Conservation (phyloP, 1,140 invertebrate species). For the Physella acuta region DNA sequence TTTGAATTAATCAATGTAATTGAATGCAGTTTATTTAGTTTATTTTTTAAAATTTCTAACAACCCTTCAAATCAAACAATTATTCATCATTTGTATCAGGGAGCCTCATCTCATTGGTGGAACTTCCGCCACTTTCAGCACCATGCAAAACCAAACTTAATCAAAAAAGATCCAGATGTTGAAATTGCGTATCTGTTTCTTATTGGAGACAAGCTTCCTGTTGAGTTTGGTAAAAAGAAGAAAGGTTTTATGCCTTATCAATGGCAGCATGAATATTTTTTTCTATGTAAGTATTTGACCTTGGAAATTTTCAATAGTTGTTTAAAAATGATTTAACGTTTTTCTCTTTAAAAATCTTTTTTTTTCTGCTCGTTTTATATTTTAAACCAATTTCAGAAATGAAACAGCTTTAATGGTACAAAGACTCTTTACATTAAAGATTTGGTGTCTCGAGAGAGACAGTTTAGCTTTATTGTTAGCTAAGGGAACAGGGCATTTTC, state of each 20-base stretch:
- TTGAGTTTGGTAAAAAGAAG: slow-evolving; percentile 42
- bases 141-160: slow-evolving; percentile 60
- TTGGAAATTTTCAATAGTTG: no score
- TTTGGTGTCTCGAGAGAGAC: no score
- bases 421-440: no score
- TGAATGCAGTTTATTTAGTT: no score
- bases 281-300: slow-evolving; percentile 46
- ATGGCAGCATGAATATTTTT: slow-evolving; percentile 57
- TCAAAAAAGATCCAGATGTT: slow-evolving; percentile 58
- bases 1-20: no score
- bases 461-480: no score
- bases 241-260: slow-evolving; percentile 55
- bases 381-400: not conserved
- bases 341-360: not conserved
- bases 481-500: no score
- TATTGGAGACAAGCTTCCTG: slow-evolving; percentile 50
- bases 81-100: slow-evolving; percentile 35
- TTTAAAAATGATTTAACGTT: no score
- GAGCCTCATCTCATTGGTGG: slow-evolving; percentile 58
- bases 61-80: slow-evolving; percentile 3
- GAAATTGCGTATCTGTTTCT: slow-evolving; percentile 51
- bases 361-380: not conserved
- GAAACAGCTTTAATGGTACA: no score
- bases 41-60: slow-evolving; percentile 1
- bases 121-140: slow-evolving; percentile 59